A percentile compares a stretch with the other conserved stretches of the same genome.
Conservation (phyloP, 2,113 vertebrate species). For the Gambusia affinis region DNA sequence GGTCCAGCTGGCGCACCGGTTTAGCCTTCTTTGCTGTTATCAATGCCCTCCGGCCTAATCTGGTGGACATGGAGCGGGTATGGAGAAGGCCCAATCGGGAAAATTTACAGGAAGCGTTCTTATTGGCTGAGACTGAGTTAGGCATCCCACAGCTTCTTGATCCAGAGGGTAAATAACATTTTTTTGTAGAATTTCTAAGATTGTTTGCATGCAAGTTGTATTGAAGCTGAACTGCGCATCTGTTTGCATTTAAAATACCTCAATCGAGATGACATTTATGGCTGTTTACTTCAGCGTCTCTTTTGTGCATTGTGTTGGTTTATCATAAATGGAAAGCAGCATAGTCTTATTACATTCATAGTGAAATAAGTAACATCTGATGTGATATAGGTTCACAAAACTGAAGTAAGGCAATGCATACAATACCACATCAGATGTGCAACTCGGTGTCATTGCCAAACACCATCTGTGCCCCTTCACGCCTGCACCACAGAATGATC, state of each 20-base stretch:
- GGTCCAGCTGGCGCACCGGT: constrained; percentile 93
- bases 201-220: background rate
- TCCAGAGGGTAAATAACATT: constrained; percentile 87
- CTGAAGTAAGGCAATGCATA: constrained; percentile 13
- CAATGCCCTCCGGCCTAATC: constrained; percentile 89
- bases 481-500: constrained; percentile 70
- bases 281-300: background rate
- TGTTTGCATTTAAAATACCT: background rate
- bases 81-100: constrained; percentile 85
- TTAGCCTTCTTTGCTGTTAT: constrained; percentile 93
- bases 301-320: background rate
- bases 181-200: background rate
- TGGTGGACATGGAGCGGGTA: constrained; percentile 90
- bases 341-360: background rate
- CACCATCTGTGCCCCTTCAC: constrained; percentile 74
- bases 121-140: constrained; percentile 88
- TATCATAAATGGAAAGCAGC: background rate
- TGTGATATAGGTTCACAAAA: background rate
- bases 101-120: constrained; percentile 94
- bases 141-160: constrained; percentile 95
- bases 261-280: background rate
- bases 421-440: constrained; percentile 48
- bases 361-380: background rate
- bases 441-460: constrained; percentile 41
- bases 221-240: constrained; percentile 8